phyloP scores from a whole-genome alignment of 2,113 vertebrate genomes.

The Blennius ocellaris region DNA sequence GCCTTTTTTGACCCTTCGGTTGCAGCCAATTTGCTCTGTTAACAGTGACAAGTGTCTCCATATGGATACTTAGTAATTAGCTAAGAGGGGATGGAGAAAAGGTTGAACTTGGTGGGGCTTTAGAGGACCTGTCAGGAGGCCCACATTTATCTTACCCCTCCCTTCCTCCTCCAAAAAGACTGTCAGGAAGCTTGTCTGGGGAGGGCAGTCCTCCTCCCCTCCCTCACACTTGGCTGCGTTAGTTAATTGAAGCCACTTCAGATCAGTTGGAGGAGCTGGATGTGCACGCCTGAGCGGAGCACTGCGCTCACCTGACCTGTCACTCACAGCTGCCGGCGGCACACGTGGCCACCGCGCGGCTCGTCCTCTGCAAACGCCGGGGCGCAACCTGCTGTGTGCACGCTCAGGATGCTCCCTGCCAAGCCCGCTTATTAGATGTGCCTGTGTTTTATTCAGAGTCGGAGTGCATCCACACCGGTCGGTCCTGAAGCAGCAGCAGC shows the following conservation, averaged over 20 bases:
- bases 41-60: constrained; percentile 65
- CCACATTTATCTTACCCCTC: constrained; percentile 26
- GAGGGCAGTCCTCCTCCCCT: constrained; percentile 36
- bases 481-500: background rate
- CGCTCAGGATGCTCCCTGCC: background rate
- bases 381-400: background rate
- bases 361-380: background rate
- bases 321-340: constrained; percentile 47
- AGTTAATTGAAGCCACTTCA: constrained; percentile 77
- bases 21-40: constrained; percentile 67
- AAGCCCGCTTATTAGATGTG: background rate
- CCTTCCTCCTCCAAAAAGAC: background rate
- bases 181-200: constrained; percentile 56
- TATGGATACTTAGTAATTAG: constrained; percentile 70
- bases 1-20: constrained; percentile 50
- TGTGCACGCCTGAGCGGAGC: constrained; percentile 54
- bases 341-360: background rate
- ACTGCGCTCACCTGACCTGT: constrained; percentile 65
- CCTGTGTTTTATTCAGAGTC: background rate
- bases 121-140: constrained; percentile 59
- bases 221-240: constrained; percentile 71
- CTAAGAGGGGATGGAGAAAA: constrained; percentile 59
- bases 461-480: background rate
- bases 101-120: constrained; percentile 47
- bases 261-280: constrained; percentile 65